Percentiles rank a stretch among this genome's conserved stretches.
These are phyloP conservation scores for Pseudococcus jackbeardsleyi DNA, from an alignment of 2,888 invertebrate species.

Conservation along the genomic window DNA sequence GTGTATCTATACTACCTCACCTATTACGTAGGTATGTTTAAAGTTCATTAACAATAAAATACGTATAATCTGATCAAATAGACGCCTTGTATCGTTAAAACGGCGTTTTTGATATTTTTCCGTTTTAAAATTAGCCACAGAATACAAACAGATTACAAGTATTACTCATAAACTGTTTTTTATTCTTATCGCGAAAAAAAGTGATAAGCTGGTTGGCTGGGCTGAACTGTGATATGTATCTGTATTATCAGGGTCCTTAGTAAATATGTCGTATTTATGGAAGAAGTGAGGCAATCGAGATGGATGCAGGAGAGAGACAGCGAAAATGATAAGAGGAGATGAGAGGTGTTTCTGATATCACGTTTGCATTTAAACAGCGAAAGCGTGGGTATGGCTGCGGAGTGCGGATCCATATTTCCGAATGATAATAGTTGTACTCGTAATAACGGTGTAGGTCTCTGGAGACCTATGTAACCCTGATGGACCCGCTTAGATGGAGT, in stretches of 20 bases:
- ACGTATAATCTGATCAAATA: background rate
- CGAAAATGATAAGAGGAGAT: background rate
- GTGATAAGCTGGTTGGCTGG: background rate
- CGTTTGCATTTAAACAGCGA: background rate
- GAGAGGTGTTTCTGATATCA: background rate
- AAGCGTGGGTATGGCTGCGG: background rate
- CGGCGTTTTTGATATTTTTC: background rate
- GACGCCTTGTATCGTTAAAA: background rate
- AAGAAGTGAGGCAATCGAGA: background rate
- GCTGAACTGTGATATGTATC: background rate
- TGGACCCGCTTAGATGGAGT: background rate
- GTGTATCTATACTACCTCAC: background rate
- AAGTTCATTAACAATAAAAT: background rate
- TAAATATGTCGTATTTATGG: background rate
- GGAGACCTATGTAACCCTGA: conserved; percentile 1
- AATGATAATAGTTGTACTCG: background rate
- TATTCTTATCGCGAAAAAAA: background rate
- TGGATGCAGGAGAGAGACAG: background rate
- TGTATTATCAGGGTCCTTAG: background rate
- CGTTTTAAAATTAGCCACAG: background rate
- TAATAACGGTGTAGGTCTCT: background rate
- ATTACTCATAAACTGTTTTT: background rate
- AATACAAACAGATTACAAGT: background rate
- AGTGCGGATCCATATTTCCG: background rate
- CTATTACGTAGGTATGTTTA: background rate